Conservation (phyloP, 1,140 invertebrate genomes). For the Telenomus remus region DNA sequence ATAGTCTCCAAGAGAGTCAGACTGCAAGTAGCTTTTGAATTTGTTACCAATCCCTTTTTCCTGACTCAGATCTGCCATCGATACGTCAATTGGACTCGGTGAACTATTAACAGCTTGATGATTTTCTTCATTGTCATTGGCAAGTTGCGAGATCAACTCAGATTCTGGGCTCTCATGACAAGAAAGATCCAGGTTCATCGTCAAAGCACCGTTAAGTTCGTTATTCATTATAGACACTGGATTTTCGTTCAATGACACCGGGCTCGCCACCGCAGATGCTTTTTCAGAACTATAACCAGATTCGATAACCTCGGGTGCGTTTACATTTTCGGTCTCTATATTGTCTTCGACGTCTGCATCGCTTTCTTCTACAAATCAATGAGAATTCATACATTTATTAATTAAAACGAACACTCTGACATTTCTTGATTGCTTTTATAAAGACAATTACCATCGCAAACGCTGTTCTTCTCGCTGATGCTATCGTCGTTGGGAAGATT, state of each 20-base stretch:
- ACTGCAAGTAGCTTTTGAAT: background rate
- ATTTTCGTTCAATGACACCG: slow-evolving; percentile 65
- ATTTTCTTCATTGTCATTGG: slow-evolving; percentile 26
- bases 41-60: slow-evolving; percentile 51
- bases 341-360: slow-evolving; percentile 90
- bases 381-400: slow-evolving; percentile 2
- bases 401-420: background rate
- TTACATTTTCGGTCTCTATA: slow-evolving; percentile 74
- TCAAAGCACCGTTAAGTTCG: slow-evolving; percentile 33
- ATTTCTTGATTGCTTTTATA: too few species aligned
- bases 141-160: slow-evolving; percentile 14
- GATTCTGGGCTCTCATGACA: slow-evolving; percentile 25
- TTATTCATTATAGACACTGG: slow-evolving; percentile 14
- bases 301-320: slow-evolving; percentile 75
- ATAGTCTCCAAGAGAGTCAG: slow-evolving; percentile 22
- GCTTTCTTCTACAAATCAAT: slow-evolving; percentile 72
- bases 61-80: slow-evolving; percentile 56
- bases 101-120: slow-evolving; percentile 34
- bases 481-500: slow-evolving; percentile 55
- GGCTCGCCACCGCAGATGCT: slow-evolving; percentile 75
- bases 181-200: slow-evolving; percentile 7
- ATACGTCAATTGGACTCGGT: slow-evolving; percentile 57
- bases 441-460: slow-evolving; percentile 18
- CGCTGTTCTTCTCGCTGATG: slow-evolving; percentile 50
- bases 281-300: slow-evolving; percentile 85